phyloP scores from a whole-genome alignment of 2,113 vertebrate genomes.

The Motacilla tschutschensis region DNA sequence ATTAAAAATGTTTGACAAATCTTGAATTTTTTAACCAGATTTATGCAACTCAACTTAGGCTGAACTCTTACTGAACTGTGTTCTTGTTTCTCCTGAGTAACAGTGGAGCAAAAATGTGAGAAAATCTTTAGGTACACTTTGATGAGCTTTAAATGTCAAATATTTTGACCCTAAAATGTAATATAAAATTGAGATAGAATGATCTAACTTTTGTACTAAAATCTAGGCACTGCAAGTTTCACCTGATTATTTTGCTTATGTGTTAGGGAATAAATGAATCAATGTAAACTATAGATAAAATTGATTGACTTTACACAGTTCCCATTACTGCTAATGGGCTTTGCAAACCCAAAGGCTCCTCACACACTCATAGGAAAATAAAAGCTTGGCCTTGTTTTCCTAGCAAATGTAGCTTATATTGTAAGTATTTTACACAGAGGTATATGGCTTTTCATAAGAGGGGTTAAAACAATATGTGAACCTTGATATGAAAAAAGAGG shows the following conservation, averaged over 20 bases:
- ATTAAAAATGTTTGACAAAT: neutral
- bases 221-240: neutral
- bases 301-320: neutral
- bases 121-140: neutral
- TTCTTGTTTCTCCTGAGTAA: neutral
- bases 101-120: neutral
- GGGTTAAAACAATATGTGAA: conserved; percentile 22
- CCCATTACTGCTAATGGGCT: neutral
- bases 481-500: neutral
- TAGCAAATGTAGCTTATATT: neutral
- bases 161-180: neutral
- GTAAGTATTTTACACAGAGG: neutral
- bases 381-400: neutral
- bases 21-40: neutral
- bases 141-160: neutral
- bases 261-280: neutral
- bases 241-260: neutral
- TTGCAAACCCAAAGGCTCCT: neutral
- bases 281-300: neutral
- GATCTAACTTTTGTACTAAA: neutral
- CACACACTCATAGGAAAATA: neutral
- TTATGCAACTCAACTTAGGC: neutral
- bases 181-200: neutral
- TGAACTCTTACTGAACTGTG: conserved; percentile 23
- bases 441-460: neutral